Percentiles rank a stretch among this genome's conserved stretches.
Conservation (phyloP, 2,113 vertebrate genomes). For the Seriola rivoliana region DNA sequence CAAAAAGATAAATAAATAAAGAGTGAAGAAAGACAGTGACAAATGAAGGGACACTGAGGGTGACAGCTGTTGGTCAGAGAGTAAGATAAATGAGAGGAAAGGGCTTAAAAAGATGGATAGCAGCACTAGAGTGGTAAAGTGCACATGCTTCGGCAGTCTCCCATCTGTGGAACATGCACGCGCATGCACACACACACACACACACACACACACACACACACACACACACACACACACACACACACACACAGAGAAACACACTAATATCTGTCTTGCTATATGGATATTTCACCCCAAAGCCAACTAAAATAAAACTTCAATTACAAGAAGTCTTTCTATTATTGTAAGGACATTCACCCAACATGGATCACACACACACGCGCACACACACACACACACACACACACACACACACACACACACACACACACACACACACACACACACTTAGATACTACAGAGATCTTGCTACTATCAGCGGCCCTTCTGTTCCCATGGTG, state of each 20-base stretch:
- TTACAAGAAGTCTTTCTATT: background rate
- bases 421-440: background rate
- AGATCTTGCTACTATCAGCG: background rate
- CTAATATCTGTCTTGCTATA: background rate
- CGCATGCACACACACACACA: no score
- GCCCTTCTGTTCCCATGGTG: slow-evolving; percentile 41
- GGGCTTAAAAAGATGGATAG: slow-evolving; percentile 18
- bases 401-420: background rate
- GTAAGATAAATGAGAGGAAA: background rate
- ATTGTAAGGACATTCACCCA: background rate
- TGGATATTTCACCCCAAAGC: background rate
- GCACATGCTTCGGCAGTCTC: background rate
- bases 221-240: no score
- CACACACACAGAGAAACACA: background rate
- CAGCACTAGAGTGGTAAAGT: background rate
- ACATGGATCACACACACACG: background rate
- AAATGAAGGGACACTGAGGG: background rate
- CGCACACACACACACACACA: background rate
- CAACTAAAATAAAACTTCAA: background rate
- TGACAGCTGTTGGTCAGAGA: slow-evolving; percentile 10
- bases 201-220: background rate
- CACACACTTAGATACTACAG: background rate
- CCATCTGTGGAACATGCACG: background rate
- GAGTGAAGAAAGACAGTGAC: background rate
- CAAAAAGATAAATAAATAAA: no score